A percentile compares a stretch with the other conserved stretches of the same genome.
phyloP scores from a whole-genome alignment of 2,888 invertebrate genomes.

The Drosophila macrospina region DNA sequence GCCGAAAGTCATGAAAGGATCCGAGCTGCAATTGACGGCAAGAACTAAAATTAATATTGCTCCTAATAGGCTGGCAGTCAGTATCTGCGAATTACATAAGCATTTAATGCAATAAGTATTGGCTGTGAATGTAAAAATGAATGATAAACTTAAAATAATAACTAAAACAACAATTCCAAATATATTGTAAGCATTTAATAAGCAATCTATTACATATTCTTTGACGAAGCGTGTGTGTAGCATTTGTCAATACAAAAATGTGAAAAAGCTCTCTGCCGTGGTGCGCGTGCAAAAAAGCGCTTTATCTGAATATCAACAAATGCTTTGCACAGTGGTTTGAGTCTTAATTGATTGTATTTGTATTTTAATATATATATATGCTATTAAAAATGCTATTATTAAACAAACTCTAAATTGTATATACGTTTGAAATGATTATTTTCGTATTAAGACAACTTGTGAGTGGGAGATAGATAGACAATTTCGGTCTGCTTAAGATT shows the following conservation, averaged over 20 bases:
- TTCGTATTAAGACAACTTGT: no score
- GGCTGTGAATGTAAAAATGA: constrained; percentile 4
- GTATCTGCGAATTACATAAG: neutral
- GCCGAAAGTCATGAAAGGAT: constrained; percentile 56
- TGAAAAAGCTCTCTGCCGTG: constrained; percentile 25
- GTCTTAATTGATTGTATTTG: neutral
- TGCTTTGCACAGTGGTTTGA: constrained; percentile 29
- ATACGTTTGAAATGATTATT: no score
- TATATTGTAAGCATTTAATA: neutral
- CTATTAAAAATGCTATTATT: neutral
- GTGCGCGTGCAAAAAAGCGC: constrained; percentile 9
- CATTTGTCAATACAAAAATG: neutral
- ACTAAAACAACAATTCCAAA: neutral
- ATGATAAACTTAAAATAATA: neutral
- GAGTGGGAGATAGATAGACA: no score
- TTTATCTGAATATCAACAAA: constrained; percentile 4
- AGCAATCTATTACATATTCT: neutral
- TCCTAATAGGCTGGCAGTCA: neutral
- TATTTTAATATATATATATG: neutral
- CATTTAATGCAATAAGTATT: neutral
- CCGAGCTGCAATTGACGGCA: constrained; percentile 39
- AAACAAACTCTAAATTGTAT: neutral
- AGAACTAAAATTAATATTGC: neutral
- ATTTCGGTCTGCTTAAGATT: neutral
- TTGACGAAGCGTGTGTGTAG: neutral